These are phyloP conservation scores for Galagoides demidoff DNA, from an alignment of 2,797 vertebrate species.

Conservation along the genomic window DNA sequence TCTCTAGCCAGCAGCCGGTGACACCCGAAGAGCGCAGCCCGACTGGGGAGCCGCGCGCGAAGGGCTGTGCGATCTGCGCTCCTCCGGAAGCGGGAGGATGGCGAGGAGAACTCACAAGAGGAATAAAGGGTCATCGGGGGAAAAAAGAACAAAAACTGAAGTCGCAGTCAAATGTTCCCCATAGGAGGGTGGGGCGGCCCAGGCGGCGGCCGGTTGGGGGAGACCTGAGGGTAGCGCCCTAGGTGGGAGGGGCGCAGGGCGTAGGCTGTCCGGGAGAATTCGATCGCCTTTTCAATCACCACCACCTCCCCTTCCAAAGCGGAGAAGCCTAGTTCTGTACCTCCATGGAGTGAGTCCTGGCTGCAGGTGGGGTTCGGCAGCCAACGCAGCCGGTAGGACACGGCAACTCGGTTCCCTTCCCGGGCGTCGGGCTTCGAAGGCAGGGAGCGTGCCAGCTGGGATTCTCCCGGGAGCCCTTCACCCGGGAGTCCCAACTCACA, in stretches of 20 bases:
- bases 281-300: neutral
- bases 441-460: neutral
- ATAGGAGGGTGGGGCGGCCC: slow-evolving; percentile 34
- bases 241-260: slow-evolving; percentile 44
- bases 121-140: neutral
- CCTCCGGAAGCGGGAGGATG: neutral
- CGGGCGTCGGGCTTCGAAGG: neutral
- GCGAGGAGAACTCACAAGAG: neutral
- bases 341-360: slow-evolving; percentile 51
- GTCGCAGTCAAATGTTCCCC: neutral
- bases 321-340: neutral
- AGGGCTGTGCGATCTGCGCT: neutral
- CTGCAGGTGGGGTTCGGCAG: neutral
- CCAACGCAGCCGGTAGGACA: neutral
- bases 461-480: neutral
- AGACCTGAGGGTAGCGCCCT: neutral
- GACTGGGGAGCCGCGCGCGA: neutral
- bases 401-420: neutral
- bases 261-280: slow-evolving; percentile 12
- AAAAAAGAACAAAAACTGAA: neutral
- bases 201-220: neutral
- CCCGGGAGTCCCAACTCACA: neutral
- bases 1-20: neutral
- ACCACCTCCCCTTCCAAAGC: neutral
- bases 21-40: neutral